These are phyloP conservation scores for Apamea crenata DNA, from an alignment of 2,888 invertebrate species.

Conservation along the genomic window DNA sequence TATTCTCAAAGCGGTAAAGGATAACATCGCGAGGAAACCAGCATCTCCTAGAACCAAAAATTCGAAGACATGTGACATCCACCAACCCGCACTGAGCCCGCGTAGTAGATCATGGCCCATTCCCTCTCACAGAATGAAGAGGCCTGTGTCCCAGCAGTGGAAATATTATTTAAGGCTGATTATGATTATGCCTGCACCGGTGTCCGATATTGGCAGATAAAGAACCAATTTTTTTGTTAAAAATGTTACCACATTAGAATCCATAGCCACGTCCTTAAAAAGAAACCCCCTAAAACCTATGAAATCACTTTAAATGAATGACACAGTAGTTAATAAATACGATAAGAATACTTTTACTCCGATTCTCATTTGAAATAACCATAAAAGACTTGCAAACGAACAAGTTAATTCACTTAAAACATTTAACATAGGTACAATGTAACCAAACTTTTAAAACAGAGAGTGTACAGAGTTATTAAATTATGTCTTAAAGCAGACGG, in stretches of 20 bases:
- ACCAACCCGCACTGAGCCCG: background rate
- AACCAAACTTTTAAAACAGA: constrained; percentile 57
- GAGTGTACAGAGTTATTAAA: constrained; percentile 65
- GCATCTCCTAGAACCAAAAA: background rate
- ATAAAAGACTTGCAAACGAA: constrained; percentile 17
- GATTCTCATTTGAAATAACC: constrained; percentile 3
- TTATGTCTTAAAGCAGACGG: constrained; percentile 70
- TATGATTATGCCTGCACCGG: no score
- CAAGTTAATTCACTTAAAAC: constrained; percentile 14
- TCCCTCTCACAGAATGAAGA: background rate
- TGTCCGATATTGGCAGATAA: background rate
- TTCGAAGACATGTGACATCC: background rate
- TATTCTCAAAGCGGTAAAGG: background rate
- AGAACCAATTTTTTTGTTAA: background rate
- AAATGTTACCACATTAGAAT: background rate
- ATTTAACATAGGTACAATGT: constrained; percentile 58
- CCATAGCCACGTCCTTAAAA: background rate
- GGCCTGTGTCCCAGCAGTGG: background rate
- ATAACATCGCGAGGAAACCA: background rate
- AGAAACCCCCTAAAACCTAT: background rate
- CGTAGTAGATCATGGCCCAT: background rate
- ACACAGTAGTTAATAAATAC: background rate
- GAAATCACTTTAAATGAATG: background rate
- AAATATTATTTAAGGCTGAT: no score
- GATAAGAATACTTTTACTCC: constrained; percentile 10